These are phyloP conservation scores for Galleria mellonella DNA, from an alignment of 1,140 invertebrate genomes.

Conservation along the genomic window DNA sequence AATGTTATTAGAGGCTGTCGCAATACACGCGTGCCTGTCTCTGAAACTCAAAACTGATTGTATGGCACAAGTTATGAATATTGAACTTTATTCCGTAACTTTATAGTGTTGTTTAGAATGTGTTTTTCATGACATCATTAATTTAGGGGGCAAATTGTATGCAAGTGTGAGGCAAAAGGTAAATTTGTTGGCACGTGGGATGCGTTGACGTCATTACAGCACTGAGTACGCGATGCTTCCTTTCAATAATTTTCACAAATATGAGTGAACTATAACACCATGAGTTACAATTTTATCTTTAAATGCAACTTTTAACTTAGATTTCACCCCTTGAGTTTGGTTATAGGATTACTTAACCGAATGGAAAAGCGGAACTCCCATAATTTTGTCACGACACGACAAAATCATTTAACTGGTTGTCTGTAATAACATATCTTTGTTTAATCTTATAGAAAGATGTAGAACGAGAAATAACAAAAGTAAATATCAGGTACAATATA, in stretches of 20 bases:
- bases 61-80: constrained; percentile 9
- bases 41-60: constrained; percentile 20
- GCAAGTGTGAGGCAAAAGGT: constrained; percentile 10
- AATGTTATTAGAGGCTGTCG: constrained; percentile 44
- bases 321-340: no score
- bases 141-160: constrained; percentile 10
- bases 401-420: no score
- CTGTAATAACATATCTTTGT: no score
- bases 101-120: constrained; percentile 3
- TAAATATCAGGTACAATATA: no score
- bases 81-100: constrained; percentile 18
- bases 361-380: no score
- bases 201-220: constrained; percentile 36
- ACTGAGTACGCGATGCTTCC: constrained; percentile 14
- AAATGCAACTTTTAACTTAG: no score
- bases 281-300: no score
- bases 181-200: constrained; percentile 33
- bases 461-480: no score
- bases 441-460: no score
- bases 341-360: no score
- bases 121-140: background rate
- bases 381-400: no score
- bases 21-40: constrained; percentile 54
- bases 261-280: no score
- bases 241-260: constrained; percentile 12